Conservation (phyloP, 2,113 vertebrate genomes). For the Oceanites oceanicus region DNA sequence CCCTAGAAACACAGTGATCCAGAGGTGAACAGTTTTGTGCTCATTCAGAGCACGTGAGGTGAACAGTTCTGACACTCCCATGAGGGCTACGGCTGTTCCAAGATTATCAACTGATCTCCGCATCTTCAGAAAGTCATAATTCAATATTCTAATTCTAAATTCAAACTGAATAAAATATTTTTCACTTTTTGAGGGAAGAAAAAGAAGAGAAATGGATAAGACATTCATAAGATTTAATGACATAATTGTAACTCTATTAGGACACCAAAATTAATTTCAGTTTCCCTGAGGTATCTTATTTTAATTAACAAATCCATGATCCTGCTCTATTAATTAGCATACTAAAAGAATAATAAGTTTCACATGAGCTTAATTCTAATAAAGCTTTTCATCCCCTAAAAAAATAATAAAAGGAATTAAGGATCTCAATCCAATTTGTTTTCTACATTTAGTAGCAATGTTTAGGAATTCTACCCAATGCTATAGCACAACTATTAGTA, state of each 20-base stretch:
- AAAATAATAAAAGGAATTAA: conserved; percentile 64
- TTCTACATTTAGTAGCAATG: conserved; percentile 34
- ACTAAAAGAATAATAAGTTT: conserved; percentile 68
- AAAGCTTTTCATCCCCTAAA: conserved; percentile 68
- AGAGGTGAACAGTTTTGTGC: not conserved
- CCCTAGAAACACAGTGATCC: not conserved
- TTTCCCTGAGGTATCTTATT: conserved; percentile 74
- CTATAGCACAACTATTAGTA: conserved; percentile 1
- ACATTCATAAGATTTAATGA: conserved; percentile 61
- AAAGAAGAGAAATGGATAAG: conserved; percentile 39
- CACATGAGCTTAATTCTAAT: conserved; percentile 71
- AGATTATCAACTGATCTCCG: not conserved
- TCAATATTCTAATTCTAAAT: conserved; percentile 28
- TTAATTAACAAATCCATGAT: conserved; percentile 79
- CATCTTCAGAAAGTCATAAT: not conserved
- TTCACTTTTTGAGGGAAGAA: not conserved
- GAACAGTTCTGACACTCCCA: not conserved
- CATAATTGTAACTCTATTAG: conserved; percentile 68
- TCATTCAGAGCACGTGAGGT: not conserved
- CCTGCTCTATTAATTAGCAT: conserved; percentile 76
- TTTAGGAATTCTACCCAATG: conserved; percentile 16
- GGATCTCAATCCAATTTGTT: conserved; percentile 63
- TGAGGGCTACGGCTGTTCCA: not conserved
- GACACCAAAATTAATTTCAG: conserved; percentile 78
- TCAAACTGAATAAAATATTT: conserved; percentile 20